Evolutionary conservation across 1,140 invertebrate species (phyloP).

Genomic region (Hylaeus anthracinus): DNA sequence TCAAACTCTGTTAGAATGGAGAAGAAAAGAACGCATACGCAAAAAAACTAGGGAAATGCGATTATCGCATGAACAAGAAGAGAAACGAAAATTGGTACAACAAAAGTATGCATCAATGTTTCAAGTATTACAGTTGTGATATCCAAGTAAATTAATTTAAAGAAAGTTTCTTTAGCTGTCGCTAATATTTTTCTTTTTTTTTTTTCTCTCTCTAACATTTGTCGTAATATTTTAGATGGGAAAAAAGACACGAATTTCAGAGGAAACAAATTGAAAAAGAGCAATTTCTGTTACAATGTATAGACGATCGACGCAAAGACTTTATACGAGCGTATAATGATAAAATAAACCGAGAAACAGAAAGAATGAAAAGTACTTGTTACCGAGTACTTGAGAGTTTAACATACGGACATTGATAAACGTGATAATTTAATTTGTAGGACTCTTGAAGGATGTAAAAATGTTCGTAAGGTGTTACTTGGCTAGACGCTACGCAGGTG

Average conservation of each 20-base stretch:
- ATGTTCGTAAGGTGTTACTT: slow-evolving; percentile 56
- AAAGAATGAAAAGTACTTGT: slow-evolving; percentile 63
- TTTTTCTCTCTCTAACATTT: not conserved
- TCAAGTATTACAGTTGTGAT: not conserved
- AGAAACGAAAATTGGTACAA: slow-evolving; percentile 51
- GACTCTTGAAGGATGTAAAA: slow-evolving; percentile 48
- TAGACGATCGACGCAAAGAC: slow-evolving; percentile 50
- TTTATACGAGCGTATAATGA: slow-evolving; percentile 68
- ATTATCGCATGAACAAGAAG: slow-evolving; percentile 41
- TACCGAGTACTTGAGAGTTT: slow-evolving; percentile 1
- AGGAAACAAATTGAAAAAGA: slow-evolving; percentile 62
- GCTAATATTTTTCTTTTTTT: no score
- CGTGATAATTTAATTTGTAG: slow-evolving; percentile 32
- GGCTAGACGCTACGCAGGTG: slow-evolving; percentile 33
- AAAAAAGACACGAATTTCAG: slow-evolving; percentile 60
- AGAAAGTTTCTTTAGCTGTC: no score
- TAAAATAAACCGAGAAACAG: slow-evolving; percentile 60
- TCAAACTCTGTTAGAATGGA: slow-evolving; percentile 43
- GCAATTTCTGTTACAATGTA: slow-evolving; percentile 51
- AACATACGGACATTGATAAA: not conserved
- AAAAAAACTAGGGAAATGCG: slow-evolving; percentile 38
- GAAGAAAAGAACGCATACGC: slow-evolving; percentile 46
- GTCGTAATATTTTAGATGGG: slow-evolving; percentile 63
- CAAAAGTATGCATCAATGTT: slow-evolving; percentile 48
- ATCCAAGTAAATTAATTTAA: not conserved